These are phyloP conservation scores for Carollia perspicillata DNA, from an alignment of 2,113 vertebrate species.

Conservation along the genomic window DNA sequence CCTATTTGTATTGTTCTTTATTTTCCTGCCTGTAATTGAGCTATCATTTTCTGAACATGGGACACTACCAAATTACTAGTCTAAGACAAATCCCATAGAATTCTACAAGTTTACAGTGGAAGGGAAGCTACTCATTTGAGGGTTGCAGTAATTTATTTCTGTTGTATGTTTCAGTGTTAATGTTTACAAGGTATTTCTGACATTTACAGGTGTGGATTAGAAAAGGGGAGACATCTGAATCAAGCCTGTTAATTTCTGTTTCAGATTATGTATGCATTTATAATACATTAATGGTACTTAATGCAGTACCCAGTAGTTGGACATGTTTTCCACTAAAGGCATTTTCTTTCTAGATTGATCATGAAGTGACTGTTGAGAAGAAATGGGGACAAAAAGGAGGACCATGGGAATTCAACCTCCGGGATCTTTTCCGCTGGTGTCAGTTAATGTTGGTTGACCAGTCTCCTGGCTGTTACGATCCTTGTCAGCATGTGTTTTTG, in stretches of 20 bases:
- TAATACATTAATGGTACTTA: not conserved
- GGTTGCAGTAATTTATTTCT: not conserved
- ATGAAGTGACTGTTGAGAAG: conserved; percentile 89
- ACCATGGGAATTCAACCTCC: conserved; percentile 98
- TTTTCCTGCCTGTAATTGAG: not conserved
- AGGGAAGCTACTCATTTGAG: not conserved
- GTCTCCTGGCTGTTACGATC: conserved; percentile 91
- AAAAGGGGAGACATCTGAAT: not conserved
- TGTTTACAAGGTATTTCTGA: not conserved
- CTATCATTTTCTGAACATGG: not conserved
- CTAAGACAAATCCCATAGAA: not conserved
- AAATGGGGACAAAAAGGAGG: conserved; percentile 96
- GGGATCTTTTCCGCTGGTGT: conserved; percentile 98
- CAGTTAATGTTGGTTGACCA: conserved; percentile 96
- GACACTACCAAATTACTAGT: not conserved
- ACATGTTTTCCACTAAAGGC: not conserved
- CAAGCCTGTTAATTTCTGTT: conserved; percentile 25
- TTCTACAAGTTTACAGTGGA: not conserved
- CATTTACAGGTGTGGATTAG: not conserved
- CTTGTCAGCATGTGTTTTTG: conserved; percentile 93
- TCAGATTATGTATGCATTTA: not conserved
- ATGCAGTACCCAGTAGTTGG: not conserved
- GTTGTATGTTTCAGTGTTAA: not conserved
- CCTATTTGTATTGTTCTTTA: not conserved
- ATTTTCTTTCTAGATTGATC: conserved; percentile 85